Evolutionary conservation across 2,113 vertebrate genomes (phyloP), one percentile per base, ranked within the genome.

Genomic region (Antennarius striatus): DNA sequence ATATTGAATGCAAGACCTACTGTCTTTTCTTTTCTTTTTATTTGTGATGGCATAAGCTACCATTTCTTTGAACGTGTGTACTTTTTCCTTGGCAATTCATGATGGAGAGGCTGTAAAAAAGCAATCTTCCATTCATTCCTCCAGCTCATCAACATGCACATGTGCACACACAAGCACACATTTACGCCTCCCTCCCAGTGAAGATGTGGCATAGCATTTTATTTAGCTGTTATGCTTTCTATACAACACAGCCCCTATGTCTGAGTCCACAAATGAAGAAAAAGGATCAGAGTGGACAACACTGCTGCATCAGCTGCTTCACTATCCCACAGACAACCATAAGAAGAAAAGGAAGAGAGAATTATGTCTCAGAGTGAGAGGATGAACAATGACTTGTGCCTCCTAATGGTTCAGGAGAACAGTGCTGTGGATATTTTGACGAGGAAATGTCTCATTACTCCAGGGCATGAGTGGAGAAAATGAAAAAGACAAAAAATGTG

Each of bases 61-160:
- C 17, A 51, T 52, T 61, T 49, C 55, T 76, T 48, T 76, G 75
- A 55, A 57, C 74, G 32, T 60, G 71, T 59, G 59, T 62, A 66
- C 30, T 49, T 72, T 76, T 73, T 51, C 50, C 59, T 68, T 73
- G 68, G 58, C 59, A 76, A 50, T 62, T 57, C 84, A 78, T 89
- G 86, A 91, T 66, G 82, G 82, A 89, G 72, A 86, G 83, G 64
- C 77, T 80, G 61, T 85, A 84, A 17, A 84, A 90, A 89, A 88
- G 77, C 71, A 87, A 90, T 88, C 47, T 81, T 81, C 54, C 32
- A 36, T 67, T 62, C 53, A 79, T 36, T 36, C 78, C 63, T 78
- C 53, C 14, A 79, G 56, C 64, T 84, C 73, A 81, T 88, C 68
- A 83, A 73, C 78, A 84, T 75, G 59, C 47, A 39, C 15, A 22